Conservation (phyloP, 2,888 invertebrate genomes). For the Leptarthrus brevirostris region DNA sequence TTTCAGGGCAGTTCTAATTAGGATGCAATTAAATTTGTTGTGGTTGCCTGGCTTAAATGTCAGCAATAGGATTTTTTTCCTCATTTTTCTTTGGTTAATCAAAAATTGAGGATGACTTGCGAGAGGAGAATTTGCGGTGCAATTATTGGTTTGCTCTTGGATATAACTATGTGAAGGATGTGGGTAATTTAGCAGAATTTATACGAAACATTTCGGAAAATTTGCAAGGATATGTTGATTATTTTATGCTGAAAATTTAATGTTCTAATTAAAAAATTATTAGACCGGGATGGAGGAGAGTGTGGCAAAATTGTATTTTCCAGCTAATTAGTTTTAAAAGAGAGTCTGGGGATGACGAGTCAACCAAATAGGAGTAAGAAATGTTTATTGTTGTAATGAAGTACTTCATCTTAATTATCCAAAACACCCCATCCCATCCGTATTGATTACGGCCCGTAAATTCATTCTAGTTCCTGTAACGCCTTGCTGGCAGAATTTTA, state of each 20-base stretch:
- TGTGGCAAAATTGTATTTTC: background rate
- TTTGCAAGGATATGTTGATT: background rate
- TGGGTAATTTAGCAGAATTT: background rate
- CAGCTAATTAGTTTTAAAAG: background rate
- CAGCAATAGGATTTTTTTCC: background rate
- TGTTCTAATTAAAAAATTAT: conserved; percentile 20
- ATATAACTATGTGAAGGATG: background rate
- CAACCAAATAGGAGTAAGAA: no score
- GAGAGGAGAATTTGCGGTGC: background rate
- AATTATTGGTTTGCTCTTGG: background rate
- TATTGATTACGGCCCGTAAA: no score
- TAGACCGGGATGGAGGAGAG: background rate
- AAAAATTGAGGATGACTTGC: background rate
- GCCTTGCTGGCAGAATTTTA: no score
- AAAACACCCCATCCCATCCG: no score
- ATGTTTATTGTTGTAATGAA: no score
- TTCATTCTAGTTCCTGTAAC: no score
- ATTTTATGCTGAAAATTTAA: conserved; percentile 9
- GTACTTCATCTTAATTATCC: no score
- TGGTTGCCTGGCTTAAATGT: background rate
- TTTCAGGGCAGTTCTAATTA: conserved; percentile 9
- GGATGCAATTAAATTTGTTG: conserved; percentile 15
- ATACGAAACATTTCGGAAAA: background rate
- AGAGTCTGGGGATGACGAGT: background rate
- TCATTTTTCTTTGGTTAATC: background rate